These are phyloP conservation scores for Tragopan temminckii DNA, from an alignment of 2,797 vertebrate species.

Conservation along the genomic window DNA sequence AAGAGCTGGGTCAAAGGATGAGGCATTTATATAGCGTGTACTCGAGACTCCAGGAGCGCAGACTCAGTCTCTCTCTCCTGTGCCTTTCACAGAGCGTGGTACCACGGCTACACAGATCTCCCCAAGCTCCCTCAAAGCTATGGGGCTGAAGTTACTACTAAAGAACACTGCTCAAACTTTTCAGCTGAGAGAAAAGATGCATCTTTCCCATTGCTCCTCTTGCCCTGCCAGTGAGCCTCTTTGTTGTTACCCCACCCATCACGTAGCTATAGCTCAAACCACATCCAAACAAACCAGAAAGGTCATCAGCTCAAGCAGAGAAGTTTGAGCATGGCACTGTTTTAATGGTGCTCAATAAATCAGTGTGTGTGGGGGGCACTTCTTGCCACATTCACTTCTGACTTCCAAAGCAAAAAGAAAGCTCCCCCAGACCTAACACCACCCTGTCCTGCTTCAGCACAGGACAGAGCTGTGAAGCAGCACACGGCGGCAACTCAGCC, in stretches of 20 bases:
- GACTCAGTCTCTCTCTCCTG: background rate
- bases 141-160: background rate
- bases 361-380: background rate
- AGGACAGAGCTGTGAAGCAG: background rate
- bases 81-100: background rate
- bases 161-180: background rate
- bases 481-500: background rate
- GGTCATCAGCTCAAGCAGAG: background rate
- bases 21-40: background rate
- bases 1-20: slow-evolving; percentile 54
- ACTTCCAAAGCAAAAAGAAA: background rate
- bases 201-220: background rate
- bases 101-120: rapidly evolving
- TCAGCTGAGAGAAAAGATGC: background rate
- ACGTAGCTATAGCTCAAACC: rapidly evolving
- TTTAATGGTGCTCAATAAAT: background rate
- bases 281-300: background rate
- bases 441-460: background rate
- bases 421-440: background rate
- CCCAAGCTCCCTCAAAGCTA: background rate
- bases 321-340: background rate
- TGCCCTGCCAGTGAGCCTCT: rapidly evolving
- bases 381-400: background rate
- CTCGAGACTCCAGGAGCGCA: background rate
- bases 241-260: background rate